Percentiles rank a stretch among this genome's conserved stretches.
phyloP scores from a whole-genome alignment of 2,797 vertebrate species.

The Paratrypauchen microcephalus region DNA sequence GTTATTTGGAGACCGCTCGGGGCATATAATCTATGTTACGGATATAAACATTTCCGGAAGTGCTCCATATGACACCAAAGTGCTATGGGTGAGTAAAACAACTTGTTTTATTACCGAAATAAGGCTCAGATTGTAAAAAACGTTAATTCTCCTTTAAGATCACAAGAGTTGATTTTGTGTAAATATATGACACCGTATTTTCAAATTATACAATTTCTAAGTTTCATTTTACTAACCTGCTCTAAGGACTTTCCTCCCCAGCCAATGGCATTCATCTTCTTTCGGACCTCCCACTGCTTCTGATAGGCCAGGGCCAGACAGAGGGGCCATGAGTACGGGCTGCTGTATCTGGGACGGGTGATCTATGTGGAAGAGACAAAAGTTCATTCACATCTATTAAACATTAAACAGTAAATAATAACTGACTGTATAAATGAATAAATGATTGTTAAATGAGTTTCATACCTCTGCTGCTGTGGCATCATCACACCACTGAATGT shows the following conservation, averaged over 20 bases:
- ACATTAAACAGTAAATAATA: too few species aligned
- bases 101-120: too few species aligned
- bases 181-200: too few species aligned
- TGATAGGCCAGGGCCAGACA: conserved; percentile 91
- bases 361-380: conserved; percentile 75
- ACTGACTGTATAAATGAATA: not conserved
- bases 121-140: too few species aligned
- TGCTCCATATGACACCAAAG: too few species aligned
- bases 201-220: too few species aligned
- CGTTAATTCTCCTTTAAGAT: too few species aligned
- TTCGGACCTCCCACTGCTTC: conserved; percentile 94
- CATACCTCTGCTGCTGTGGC: conserved; percentile 90
- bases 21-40: too few species aligned
- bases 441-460: not conserved
- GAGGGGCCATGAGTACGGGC: conserved; percentile 95
- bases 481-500: conserved; percentile 97
- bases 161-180: too few species aligned
- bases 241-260: conserved; percentile 91
- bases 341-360: conserved; percentile 90
- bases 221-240: conserved; percentile 79
- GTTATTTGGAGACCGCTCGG: too few species aligned
- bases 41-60: too few species aligned
- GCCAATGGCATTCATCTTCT: conserved; percentile 96
- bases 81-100: too few species aligned
- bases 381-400: not conserved